Base-by-base conservation (phyloP, 2,797 vertebrate species). In the Bufotes viridis region DNA sequence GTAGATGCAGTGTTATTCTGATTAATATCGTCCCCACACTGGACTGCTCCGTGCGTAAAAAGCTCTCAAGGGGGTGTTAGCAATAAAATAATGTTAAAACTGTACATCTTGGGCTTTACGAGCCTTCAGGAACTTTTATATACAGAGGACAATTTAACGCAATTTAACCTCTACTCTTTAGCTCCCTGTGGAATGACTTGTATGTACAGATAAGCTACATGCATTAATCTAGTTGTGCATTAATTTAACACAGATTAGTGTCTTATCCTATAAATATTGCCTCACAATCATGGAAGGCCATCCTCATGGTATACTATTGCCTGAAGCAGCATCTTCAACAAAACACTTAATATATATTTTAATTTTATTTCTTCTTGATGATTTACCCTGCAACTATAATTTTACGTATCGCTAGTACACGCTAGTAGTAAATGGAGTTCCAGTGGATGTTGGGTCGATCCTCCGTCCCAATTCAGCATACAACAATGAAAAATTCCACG, bases 1-100 rank as follows among this genome's bases (percentile, higher is more conserved):
- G 74, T 78, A 78, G 81, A 87, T 87, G 70, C 49, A 79, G 61
- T 70, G 61, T 53, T 69, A 34, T 76, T 80, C 75, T 84, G 76
- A 84, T 84, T 88, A 84, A 88, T 84, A 75, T 17, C 58, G 63
- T 70, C 69, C 65, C 61, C 11, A 78, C 51, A 75, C 82, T 79
- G 81, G 42, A 83, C 65, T 60, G 76, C 79, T 81, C 26, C 53
- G 80, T 58, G 78, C 29, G 42, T 82, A 75, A 76, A 82, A 67
- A 87, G 81, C 81, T 84, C 87, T 88, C 87, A 88, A 49, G 81
- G 81, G 87, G 82, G 75, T 58, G 67, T 20, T 79, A 24, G 82
- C 22, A 29, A 84, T 84, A 84, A 88, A 84, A 79, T 84, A 88
- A 60, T 84, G 75, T 79, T 79, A 18, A 88, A 80, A 82, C 42